Conservation (phyloP, 2,113 vertebrate genomes). For the human region GRCh38 chr11:69213001-69213500, state of each 20-base stretch:
- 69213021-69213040: background rate
- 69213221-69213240: background rate
- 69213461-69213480: too few relatives aligned
- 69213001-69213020: background rate
- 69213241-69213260: background rate
- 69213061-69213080: background rate
- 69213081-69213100: background rate
- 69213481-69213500: too few relatives aligned
- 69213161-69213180: background rate
- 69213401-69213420: too few relatives aligned
- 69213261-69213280: accelerated
- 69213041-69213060: accelerated
- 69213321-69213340: accelerated
- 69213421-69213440: too few relatives aligned
- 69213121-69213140: background rate
- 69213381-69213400: background rate
- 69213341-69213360: background rate
- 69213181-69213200: background rate
- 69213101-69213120: background rate
- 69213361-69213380: background rate
- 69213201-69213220: background rate
- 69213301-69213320: accelerated
- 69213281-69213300: accelerated
- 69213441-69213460: too few relatives aligned
- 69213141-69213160: background rate